Base-by-base conservation (phyloP, 64 coral and sea anemone genomes). In the Actinia equina region DNA sequence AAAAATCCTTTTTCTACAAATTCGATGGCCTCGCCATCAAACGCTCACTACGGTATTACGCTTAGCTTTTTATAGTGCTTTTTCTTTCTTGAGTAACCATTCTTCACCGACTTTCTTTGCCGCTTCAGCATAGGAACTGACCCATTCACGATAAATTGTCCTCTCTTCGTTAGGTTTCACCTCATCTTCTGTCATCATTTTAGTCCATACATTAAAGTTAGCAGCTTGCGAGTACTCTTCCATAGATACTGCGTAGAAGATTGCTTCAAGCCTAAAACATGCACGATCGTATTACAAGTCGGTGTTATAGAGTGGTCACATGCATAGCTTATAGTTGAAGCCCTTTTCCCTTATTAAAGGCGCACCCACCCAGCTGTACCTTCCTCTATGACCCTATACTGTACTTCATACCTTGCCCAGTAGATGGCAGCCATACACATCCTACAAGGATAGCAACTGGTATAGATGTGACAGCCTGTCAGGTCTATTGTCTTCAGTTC, bases 371-470 rank as follows among this genome's bases (percentile, higher is more conserved):
- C 46, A 37, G 30, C 30, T 37, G 30, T 37, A 37, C 63, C 19
- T 23, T n/a, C 63, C 63, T 17, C 63, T 20, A 0, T 7, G 3
- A 2, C 63, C 63, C 8, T 37, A 37, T 37, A 37, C 63, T 8
- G 0, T 74, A 5, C 26, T 25, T 30, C 78, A 45, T 82, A 82
- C 80, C 45, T 82, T 82, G 80, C 80, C 80, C 80, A 82, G 80
- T 82, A 91, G 42, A 91, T 91, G 58, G 89, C 89, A 51, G 89
- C 79, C 44, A 76, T 49, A 23, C 89, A 91, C 89, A 91, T 80
- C 0, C 60, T 43, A 58, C 89, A 91, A 19, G 89, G 89, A 42
- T 91, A 78, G 44, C 89, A 91, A 76, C 89, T 91, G 4, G 89
- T 81, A 65, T 86, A 91, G 14, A 91, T 60, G 44, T 91, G 62